Evolutionary conservation across 1,140 invertebrate species (phyloP).

Genomic region (Antheraea pernyi): DNA sequence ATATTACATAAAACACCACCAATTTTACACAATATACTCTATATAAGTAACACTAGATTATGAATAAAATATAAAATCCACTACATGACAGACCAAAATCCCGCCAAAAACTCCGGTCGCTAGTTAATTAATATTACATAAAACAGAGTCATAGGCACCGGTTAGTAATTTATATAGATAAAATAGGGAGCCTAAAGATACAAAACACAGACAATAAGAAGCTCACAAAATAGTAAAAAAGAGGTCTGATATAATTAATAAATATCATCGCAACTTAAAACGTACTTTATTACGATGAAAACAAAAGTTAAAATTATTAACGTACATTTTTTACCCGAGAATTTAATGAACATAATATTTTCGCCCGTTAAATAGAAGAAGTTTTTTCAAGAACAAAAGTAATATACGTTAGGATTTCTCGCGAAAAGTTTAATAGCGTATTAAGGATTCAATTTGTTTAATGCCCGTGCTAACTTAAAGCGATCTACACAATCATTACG

Average conservation of each 20-base stretch:
- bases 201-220: background rate
- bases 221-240: background rate
- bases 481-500: background rate
- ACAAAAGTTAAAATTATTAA: conserved; percentile 12
- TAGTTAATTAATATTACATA: too few relatives aligned
- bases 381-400: conserved; percentile 51
- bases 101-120: too few relatives aligned
- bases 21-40: too few relatives aligned
- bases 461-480: conserved; percentile 34
- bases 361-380: conserved; percentile 48
- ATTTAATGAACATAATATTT: conserved; percentile 34
- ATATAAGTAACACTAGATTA: too few relatives aligned
- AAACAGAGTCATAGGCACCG: too few relatives aligned
- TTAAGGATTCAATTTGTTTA: conserved; percentile 58
- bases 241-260: conserved; percentile 29
- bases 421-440: conserved; percentile 61
- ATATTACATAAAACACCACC: too few relatives aligned
- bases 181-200: background rate
- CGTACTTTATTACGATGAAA: background rate
- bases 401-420: conserved; percentile 45
- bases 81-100: too few relatives aligned
- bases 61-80: too few relatives aligned
- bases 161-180: too few relatives aligned
- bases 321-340: conserved; percentile 11
- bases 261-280: conserved; percentile 31